Percentiles rank a stretch among this genome's conserved stretches.
These are phyloP conservation scores for Lineus longissimus DNA, from an alignment of 1,140 invertebrate genomes.

Conservation along the genomic window DNA sequence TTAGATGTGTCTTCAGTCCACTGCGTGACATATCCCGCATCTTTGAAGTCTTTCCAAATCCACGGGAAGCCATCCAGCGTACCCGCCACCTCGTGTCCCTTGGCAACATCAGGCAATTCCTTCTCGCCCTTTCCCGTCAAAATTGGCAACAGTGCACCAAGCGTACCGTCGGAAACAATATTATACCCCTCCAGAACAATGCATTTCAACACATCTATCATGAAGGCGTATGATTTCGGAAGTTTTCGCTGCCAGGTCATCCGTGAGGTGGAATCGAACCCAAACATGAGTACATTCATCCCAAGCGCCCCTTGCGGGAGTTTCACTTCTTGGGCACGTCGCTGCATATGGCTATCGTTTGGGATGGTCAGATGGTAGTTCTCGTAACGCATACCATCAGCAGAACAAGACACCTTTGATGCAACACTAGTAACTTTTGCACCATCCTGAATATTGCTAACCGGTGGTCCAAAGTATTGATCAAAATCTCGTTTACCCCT, in stretches of 20 bases:
- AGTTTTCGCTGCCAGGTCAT: constrained; percentile 80
- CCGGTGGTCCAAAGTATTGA: no score
- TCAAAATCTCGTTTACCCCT: no score
- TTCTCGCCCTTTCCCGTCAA: constrained; percentile 78
- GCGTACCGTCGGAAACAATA: constrained; percentile 87
- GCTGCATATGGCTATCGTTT: no score
- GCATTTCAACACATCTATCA: constrained; percentile 65
- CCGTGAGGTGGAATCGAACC: constrained; percentile 81
- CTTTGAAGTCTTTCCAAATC: constrained; percentile 36
- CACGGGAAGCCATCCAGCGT: constrained; percentile 72
- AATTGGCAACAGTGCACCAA: constrained; percentile 85
- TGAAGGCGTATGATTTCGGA: constrained; percentile 71
- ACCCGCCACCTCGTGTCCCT: constrained; percentile 65
- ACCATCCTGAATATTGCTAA: no score
- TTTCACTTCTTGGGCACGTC: no score
- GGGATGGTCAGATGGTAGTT: no score
- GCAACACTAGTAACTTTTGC: no score
- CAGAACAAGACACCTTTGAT: no score
- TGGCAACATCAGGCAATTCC: constrained; percentile 80
- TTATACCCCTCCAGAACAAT: constrained; percentile 77
- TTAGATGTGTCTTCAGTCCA: neutral
- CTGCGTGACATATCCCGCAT: constrained; percentile 58
- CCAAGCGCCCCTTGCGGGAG: no score
- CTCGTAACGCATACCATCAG: no score
- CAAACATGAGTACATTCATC: constrained; percentile 78